Conservation (phyloP, 2,888 invertebrate species). For the Tenodera sinensis region DNA sequence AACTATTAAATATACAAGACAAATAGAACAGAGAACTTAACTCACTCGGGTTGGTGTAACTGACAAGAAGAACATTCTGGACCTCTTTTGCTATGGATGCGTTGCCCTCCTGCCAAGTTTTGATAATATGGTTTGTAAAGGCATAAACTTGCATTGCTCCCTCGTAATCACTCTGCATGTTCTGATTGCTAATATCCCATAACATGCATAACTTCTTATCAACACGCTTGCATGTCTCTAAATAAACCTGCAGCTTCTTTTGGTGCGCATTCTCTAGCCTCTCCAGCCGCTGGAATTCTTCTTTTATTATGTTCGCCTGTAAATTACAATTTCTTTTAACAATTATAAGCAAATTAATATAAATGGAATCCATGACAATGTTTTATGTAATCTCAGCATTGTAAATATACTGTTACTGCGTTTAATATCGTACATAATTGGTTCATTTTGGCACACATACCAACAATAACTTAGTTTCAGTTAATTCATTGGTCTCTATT, state of each 20-base stretch:
- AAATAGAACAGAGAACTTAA: background rate
- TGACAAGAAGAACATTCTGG: background rate
- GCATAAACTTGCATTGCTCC: background rate
- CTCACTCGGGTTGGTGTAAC: background rate
- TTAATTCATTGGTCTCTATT: too few relatives aligned
- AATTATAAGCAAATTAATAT: too few relatives aligned
- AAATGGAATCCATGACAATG: too few relatives aligned
- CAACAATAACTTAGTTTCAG: too few relatives aligned
- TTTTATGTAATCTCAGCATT: too few relatives aligned
- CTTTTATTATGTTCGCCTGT: background rate
- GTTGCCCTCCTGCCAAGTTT: background rate
- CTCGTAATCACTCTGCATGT: background rate
- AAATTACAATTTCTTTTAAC: background rate
- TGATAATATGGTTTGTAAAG: background rate
- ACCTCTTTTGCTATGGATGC: background rate
- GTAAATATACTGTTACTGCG: too few relatives aligned
- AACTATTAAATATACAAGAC: too few relatives aligned
- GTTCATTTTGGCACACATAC: too few relatives aligned
- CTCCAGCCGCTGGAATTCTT: background rate
- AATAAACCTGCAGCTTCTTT: background rate
- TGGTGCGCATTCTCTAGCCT: background rate
- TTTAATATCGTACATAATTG: too few relatives aligned
- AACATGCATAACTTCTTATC: background rate
- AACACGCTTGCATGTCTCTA: background rate
- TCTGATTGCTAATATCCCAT: background rate